These are phyloP conservation scores for Orestias chungarensis DNA, from an alignment of 2,797 vertebrate species.

Conservation along the genomic window DNA sequence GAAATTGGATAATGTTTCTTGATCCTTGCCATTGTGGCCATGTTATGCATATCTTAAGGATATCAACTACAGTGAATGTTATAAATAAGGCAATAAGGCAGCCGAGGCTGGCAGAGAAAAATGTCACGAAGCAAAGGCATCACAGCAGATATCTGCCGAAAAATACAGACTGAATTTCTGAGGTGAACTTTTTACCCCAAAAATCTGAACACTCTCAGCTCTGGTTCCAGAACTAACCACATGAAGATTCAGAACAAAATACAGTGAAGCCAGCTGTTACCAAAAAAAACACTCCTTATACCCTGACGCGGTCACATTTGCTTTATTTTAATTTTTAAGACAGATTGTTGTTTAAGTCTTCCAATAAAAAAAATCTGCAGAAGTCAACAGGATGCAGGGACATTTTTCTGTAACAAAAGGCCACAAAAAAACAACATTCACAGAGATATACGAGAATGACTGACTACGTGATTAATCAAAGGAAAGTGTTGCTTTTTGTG, in stretches of 20 bases:
- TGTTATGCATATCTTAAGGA: neutral
- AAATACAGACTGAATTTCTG: neutral
- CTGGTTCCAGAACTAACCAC: neutral
- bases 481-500: neutral
- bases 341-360: neutral
- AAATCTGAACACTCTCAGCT: neutral
- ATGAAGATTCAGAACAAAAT: neutral
- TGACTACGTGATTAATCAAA: neutral
- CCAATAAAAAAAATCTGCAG: neutral
- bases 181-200: conserved; percentile 6
- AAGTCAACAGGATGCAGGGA: conserved; percentile 24
- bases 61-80: neutral
- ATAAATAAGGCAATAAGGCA: neutral
- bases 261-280: neutral
- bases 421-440: neutral
- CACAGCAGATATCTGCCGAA: neutral
- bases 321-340: neutral
- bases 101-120: neutral
- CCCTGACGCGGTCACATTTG: conserved; percentile 20
- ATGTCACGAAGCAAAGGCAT: neutral
- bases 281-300: neutral
- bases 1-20: neutral
- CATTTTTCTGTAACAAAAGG: conserved; percentile 19
- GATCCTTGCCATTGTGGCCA: neutral
- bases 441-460: neutral